phyloP scores from a whole-genome alignment of 2,797 vertebrate species.

The Rhinichthys osculus region DNA sequence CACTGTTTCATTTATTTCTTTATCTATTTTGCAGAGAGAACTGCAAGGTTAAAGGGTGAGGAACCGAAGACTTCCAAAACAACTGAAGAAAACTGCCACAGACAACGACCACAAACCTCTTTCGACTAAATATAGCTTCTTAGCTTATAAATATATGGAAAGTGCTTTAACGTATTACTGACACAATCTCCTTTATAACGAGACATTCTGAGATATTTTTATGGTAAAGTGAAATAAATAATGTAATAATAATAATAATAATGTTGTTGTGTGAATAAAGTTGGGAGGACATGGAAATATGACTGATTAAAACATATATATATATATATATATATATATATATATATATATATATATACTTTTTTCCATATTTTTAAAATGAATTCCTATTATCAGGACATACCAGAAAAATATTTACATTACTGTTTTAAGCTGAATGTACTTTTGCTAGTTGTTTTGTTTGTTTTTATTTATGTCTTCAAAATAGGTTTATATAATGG shows the following conservation, averaged over 20 bases:
- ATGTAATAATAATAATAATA: neutral
- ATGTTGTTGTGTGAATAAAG: neutral
- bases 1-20: neutral
- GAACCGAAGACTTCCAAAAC: neutral
- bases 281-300: neutral
- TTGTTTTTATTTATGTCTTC: neutral
- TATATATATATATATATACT: neutral
- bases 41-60: slow-evolving; percentile 24
- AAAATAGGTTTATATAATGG: neutral
- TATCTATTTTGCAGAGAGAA: slow-evolving; percentile 26
- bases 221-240: neutral
- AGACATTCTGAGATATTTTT: neutral
- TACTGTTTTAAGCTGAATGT: neutral
- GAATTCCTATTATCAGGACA: neutral
- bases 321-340: too few species aligned
- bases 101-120: neutral
- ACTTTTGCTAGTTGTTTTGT: neutral
- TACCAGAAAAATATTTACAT: neutral
- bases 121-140: neutral
- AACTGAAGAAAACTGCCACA: neutral
- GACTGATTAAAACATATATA: too few species aligned
- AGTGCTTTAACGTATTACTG: neutral
- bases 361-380: neutral
- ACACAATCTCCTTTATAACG: neutral
- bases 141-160: neutral